These are phyloP conservation scores for Zootermopsis nevadensis DNA, from an alignment of 2,888 invertebrate species.

Conservation along the genomic window DNA sequence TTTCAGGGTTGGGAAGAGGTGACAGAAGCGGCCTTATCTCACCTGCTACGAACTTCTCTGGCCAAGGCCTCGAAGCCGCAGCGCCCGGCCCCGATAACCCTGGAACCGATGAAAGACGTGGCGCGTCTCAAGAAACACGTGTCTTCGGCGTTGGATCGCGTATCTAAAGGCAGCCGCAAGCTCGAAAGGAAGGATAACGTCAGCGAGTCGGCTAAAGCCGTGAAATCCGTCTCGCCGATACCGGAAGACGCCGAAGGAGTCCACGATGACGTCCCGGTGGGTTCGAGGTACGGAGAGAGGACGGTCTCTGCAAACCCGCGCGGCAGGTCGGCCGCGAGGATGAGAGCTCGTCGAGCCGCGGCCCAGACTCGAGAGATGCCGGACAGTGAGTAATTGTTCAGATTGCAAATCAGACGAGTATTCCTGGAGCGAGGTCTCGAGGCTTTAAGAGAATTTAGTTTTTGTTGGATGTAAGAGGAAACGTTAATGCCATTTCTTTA, in stretches of 20 bases:
- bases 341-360: not conserved
- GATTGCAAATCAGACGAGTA: too few relatives aligned
- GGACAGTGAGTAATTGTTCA: conserved; percentile 19
- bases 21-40: conserved; percentile 73
- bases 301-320: conserved; percentile 37
- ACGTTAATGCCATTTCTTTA: too few relatives aligned
- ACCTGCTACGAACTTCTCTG: conserved; percentile 72
- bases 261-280: conserved; percentile 46
- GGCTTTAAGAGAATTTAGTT: too few relatives aligned
- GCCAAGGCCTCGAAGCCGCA: conserved; percentile 74
- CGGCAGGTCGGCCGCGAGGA: conserved; percentile 37
- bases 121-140: conserved; percentile 63
- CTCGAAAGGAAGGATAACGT: conserved; percentile 14
- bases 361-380: not conserved
- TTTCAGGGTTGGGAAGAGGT: conserved; percentile 84
- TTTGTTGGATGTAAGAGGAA: too few relatives aligned
- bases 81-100: conserved; percentile 64
- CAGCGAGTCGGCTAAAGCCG: not conserved
- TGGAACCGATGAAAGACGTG: conserved; percentile 58
- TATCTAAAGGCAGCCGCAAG: conserved; percentile 60
- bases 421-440: too few relatives aligned
- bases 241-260: conserved; percentile 43
- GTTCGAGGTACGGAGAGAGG: conserved; percentile 46
- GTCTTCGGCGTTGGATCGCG: conserved; percentile 60
- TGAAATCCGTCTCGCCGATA: conserved; percentile 37